phyloP scores from a whole-genome alignment of 2,888 invertebrate species.

The Stenolophus ochropezus region DNA sequence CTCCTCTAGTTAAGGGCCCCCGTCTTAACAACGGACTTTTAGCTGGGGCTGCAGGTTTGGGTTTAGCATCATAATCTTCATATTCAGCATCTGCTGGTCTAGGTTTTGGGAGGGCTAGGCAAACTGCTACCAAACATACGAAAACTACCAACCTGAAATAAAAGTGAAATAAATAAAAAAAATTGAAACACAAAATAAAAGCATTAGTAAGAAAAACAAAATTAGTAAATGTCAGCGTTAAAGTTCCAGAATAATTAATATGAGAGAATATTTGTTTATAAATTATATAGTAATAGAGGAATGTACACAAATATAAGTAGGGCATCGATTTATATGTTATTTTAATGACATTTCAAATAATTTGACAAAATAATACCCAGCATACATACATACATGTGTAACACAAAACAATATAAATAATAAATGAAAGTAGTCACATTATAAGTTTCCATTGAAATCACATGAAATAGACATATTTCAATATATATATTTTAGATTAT shows the following conservation, averaged over 20 bases:
- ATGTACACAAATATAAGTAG: neutral
- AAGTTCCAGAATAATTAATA: neutral
- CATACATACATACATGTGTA: too few relatives aligned
- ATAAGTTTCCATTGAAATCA: neutral
- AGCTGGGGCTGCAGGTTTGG: slow-evolving; percentile 69
- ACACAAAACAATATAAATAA: neutral
- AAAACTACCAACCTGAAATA: slow-evolving; percentile 49
- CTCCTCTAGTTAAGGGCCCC: slow-evolving; percentile 69
- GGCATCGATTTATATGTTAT: neutral
- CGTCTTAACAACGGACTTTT: slow-evolving; percentile 69
- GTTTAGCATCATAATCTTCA: slow-evolving; percentile 70
- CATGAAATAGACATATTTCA: too few relatives aligned
- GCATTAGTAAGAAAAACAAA: too few relatives aligned
- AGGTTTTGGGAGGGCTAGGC: slow-evolving; percentile 62
- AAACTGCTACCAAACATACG: slow-evolving; percentile 64
- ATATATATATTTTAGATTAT: too few relatives aligned
- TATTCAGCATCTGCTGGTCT: slow-evolving; percentile 69
- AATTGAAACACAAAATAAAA: too few relatives aligned
- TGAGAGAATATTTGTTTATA: neutral
- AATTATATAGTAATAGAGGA: neutral
- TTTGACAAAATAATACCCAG: neutral
- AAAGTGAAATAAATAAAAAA: neutral
- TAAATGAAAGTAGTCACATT: neutral
- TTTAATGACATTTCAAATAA: neutral
- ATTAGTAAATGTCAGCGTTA: too few relatives aligned